Conservation (phyloP, 2,888 invertebrate species). For the Drosophila mimica region DNA sequence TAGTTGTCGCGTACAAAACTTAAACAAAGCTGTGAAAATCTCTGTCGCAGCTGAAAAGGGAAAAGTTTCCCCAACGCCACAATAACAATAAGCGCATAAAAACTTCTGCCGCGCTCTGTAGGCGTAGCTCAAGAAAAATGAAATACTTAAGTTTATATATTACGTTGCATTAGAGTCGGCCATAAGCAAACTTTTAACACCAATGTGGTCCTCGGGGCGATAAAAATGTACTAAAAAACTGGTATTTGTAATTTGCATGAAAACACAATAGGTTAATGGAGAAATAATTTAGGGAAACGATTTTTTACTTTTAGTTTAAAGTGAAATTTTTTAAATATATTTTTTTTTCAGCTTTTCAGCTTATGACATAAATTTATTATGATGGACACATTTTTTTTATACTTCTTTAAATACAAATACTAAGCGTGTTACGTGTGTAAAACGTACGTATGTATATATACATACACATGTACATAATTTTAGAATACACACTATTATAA, state of each 20-base stretch:
- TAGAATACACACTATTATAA: not conserved
- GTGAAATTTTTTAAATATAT: not conserved
- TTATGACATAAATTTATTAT: not conserved
- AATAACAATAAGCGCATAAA: constrained; percentile 38
- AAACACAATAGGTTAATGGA: not conserved
- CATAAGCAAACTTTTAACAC: constrained; percentile 64
- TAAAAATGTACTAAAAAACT: not conserved
- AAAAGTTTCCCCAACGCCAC: constrained; percentile 41
- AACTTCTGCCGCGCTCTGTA: constrained; percentile 32
- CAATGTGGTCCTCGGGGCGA: constrained; percentile 16
- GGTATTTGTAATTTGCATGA: not conserved
- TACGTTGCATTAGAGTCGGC: constrained; percentile 36
- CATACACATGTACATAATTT: not conserved
- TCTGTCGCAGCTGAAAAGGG: constrained; percentile 15
- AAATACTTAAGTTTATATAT: constrained; percentile 48
- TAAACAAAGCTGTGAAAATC: constrained; percentile 51
- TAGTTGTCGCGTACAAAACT: constrained; percentile 29
- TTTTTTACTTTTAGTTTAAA: not conserved
- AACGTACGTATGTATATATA: not conserved
- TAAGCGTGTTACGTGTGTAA: not conserved
- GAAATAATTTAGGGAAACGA: not conserved
- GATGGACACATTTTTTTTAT: not conserved
- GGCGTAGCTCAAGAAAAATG: constrained; percentile 29
- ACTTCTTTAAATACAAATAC: not conserved
- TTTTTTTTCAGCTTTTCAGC: not conserved